Conservation (phyloP, 2,797 vertebrate species). For the Miichthys miiuy region DNA sequence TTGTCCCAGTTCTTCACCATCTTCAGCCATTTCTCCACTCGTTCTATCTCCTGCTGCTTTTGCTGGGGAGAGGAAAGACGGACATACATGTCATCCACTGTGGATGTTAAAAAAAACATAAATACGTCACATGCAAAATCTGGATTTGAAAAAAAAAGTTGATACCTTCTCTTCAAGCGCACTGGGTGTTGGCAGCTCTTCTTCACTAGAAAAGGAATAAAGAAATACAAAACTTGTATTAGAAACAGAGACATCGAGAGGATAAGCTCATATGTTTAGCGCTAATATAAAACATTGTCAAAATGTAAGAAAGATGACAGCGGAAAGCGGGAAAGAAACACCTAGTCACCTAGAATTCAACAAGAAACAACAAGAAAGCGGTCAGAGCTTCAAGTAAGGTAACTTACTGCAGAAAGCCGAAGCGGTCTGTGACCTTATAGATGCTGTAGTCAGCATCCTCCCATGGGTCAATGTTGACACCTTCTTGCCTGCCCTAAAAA, state of each 20-base stretch:
- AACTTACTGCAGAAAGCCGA: slow-evolving; percentile 94
- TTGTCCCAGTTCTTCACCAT: slow-evolving; percentile 94
- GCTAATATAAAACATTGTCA: neutral
- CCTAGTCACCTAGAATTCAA: slow-evolving; percentile 4
- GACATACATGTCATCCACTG: slow-evolving; percentile 10
- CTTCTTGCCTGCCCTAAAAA: slow-evolving; percentile 89
- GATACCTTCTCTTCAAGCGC: slow-evolving; percentile 90
- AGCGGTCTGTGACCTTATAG: slow-evolving; percentile 92
- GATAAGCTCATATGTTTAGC: neutral
- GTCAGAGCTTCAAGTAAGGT: neutral
- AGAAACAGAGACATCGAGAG: neutral
- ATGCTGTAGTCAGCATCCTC: slow-evolving; percentile 92
- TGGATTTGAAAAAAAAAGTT: neutral
- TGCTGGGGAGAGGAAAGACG: slow-evolving; percentile 78
- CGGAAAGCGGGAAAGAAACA: neutral
- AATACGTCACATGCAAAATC: neutral
- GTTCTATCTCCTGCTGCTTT: slow-evolving; percentile 90
- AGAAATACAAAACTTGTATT: slow-evolving; percentile 24
- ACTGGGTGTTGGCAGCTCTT: slow-evolving; percentile 89
- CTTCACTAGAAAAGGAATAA: slow-evolving; percentile 82
- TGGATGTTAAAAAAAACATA: neutral
- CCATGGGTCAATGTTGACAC: slow-evolving; percentile 90
- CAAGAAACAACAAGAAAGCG: neutral
- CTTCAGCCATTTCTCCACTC: slow-evolving; percentile 93
- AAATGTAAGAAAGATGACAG: neutral